Percentiles rank a stretch among this genome's conserved stretches.
Evolutionary conservation across 1,140 invertebrate genomes (phyloP).

Genomic region (Zophobas atratus): DNA sequence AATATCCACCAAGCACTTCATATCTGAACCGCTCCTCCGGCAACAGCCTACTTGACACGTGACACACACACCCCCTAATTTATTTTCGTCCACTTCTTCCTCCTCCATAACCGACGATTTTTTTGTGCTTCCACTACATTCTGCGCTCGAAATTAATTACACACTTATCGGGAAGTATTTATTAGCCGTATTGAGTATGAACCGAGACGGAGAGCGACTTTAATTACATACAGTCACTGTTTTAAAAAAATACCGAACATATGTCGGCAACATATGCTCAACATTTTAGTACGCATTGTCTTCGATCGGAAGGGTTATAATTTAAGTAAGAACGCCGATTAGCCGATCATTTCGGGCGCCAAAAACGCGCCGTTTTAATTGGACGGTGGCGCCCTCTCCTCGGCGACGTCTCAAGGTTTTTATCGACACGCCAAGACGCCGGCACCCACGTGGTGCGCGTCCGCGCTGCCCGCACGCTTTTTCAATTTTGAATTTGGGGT

Average conservation of each 20-base stretch:
- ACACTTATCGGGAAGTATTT: slow-evolving; percentile 34
- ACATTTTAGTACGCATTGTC: slow-evolving; percentile 42
- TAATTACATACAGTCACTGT: slow-evolving; percentile 39
- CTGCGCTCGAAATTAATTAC: slow-evolving; percentile 13
- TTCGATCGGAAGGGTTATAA: slow-evolving; percentile 42
- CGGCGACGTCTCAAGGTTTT: slow-evolving; percentile 44
- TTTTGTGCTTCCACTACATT: no score
- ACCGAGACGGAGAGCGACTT: slow-evolving; percentile 23
- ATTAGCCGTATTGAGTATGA: slow-evolving; percentile 23
- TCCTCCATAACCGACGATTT: no score
- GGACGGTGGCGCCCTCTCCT: slow-evolving; percentile 49
- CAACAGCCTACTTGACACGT: no score
- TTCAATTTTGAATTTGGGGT: not conserved
- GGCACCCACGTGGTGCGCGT: slow-evolving; percentile 2
- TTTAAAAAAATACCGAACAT: slow-evolving; percentile 45
- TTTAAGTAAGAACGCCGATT: slow-evolving; percentile 28
- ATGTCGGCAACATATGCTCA: slow-evolving; percentile 52
- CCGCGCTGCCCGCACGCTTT: not conserved
- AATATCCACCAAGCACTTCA: no score
- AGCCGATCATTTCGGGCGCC: slow-evolving; percentile 10
- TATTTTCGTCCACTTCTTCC: no score
- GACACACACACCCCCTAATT: no score
- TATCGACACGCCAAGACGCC: slow-evolving; percentile 7
- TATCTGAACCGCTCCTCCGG: no score
- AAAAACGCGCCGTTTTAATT: slow-evolving; percentile 3